Evolutionary conservation across 2,888 invertebrate genomes (phyloP), one percentile per base, ranked within the genome.

Genomic region (Dasypogon diadema): DNA sequence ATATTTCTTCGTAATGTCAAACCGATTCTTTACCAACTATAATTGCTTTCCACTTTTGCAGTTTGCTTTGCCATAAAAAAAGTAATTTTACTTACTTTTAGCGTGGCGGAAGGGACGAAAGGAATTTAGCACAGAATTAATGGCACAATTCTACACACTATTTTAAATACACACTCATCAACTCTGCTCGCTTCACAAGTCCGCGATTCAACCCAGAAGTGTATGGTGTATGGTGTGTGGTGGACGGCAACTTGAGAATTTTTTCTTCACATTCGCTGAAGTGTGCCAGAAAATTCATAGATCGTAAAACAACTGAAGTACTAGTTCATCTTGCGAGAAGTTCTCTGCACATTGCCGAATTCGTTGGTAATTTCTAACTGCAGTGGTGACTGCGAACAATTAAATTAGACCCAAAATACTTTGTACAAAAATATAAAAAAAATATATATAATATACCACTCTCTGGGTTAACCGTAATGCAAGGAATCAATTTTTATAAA

Each of bases 141-240:
- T 80, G 79, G 80, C 80, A 80, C 80, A 80, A 80, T 79, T 81
- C 81, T 81, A 81, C 81, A 79, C 80, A 80, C 81, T 80, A 79
- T 80, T 79, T 80, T 79, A 78, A 80, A 80, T 78, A 80, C 77
- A 80, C 79, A 80, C 80, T 80, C 76, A 70, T 73, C 70, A 75
- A 60, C 70, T 70, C 70, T 56, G 55, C 56, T 75, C 60, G 68
- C 56, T 75, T 60, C 56, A 48, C 56, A 56, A 72, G 72, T 54
- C 60, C 76, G 72, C 76, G 60, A 76, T 76, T 76, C 46, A 58
- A 60, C 48, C 72, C 60, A 72, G 70, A 68, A 68, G 70, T 75
- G 70, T 70, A 60, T 72, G 72, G 48, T 30, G 68, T 68, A n/a
- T n/a, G n/a, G 54, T 54, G 54, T 5, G 8, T 12, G 10, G 56